Conservation (phyloP, 2,113 vertebrate species). For the Polypterus bichir region DNA sequence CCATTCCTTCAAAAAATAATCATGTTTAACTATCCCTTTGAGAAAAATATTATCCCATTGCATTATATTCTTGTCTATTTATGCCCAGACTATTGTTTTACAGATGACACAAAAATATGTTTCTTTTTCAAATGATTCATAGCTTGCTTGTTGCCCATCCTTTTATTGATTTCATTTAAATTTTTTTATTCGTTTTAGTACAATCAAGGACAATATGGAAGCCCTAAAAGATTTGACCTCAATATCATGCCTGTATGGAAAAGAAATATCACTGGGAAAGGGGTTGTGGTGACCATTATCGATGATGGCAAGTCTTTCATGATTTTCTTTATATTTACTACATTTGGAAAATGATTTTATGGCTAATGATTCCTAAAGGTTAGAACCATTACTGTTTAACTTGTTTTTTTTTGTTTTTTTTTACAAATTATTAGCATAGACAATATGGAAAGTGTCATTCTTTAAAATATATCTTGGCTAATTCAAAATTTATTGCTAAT, state of each 20-base stretch:
- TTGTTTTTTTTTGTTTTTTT: slow-evolving; percentile 20
- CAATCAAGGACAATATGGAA: slow-evolving; percentile 22
- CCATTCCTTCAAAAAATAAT: background rate
- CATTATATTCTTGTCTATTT: background rate
- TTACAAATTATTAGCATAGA: slow-evolving; percentile 36
- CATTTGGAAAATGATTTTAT: slow-evolving; percentile 19
- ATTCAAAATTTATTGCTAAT: slow-evolving; percentile 1
- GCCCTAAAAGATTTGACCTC: slow-evolving; percentile 26
- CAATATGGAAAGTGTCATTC: slow-evolving; percentile 21
- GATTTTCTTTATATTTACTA: slow-evolving; percentile 20
- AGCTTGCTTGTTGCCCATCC: background rate
- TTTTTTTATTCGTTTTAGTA: slow-evolving; percentile 20
- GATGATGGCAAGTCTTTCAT: slow-evolving; percentile 28
- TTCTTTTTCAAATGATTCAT: background rate
- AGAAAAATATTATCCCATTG: background rate
- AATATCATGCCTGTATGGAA: slow-evolving; percentile 30
- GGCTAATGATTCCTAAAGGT: slow-evolving; percentile 9
- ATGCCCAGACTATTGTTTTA: background rate
- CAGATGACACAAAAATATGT: background rate
- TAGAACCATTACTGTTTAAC: slow-evolving; percentile 22
- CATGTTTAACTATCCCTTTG: background rate
- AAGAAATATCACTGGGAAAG: slow-evolving; percentile 26
- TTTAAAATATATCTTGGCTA: slow-evolving; percentile 4
- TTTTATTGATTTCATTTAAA: slow-evolving; percentile 1
- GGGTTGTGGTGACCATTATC: slow-evolving; percentile 37